Conservation (phyloP, 2,797 vertebrate species). For the Siniperca undulata region DNA sequence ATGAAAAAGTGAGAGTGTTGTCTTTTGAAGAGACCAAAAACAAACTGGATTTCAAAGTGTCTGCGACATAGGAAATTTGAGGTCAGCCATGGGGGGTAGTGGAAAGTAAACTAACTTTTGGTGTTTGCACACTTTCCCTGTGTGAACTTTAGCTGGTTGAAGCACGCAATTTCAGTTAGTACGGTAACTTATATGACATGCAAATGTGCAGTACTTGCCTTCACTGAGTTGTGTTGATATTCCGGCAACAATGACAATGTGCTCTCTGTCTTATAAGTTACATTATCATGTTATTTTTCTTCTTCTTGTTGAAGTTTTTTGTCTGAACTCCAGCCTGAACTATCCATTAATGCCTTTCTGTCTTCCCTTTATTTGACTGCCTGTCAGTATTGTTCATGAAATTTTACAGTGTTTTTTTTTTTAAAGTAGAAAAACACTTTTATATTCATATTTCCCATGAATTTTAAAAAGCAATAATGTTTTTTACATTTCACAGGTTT, state of each 20-base stretch:
- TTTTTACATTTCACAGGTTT: slow-evolving; percentile 26
- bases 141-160: slow-evolving; percentile 53
- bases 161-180: slow-evolving; percentile 7
- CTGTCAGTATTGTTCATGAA: background rate
- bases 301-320: background rate
- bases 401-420: background rate
- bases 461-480: background rate
- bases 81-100: slow-evolving; percentile 57
- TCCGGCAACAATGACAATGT: background rate
- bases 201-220: background rate
- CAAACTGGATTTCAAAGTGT: slow-evolving; percentile 82
- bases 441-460: background rate
- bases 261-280: background rate
- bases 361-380: background rate
- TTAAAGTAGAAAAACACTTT: background rate
- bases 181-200: slow-evolving; percentile 23
- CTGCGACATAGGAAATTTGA: slow-evolving; percentile 75
- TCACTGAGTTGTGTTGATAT: slow-evolving; percentile 3
- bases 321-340: background rate
- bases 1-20: slow-evolving; percentile 71
- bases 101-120: slow-evolving; percentile 60
- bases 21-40: slow-evolving; percentile 73
- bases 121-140: slow-evolving; percentile 49
- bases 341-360: background rate
- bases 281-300: background rate